A percentile compares a stretch with the other conserved stretches of the same genome.
Conservation (phyloP, 2,113 vertebrate species). For the Bettongia penicillata region DNA sequence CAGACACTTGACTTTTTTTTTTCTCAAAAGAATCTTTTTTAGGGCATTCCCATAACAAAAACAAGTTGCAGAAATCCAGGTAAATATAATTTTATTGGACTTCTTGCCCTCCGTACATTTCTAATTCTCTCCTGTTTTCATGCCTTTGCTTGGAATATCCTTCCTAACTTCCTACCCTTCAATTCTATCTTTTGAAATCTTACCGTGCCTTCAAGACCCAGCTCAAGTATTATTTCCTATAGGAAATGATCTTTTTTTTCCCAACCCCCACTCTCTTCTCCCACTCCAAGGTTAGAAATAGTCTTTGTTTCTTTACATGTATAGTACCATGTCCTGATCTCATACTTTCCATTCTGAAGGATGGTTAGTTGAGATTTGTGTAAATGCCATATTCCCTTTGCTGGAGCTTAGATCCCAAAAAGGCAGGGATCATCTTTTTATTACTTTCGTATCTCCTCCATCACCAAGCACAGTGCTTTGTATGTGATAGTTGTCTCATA, state of each 20-base stretch:
- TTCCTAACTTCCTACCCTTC: background rate
- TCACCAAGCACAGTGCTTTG: background rate
- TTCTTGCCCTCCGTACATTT: background rate
- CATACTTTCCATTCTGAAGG: background rate
- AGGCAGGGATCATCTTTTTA: background rate
- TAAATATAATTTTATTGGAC: constrained; percentile 31
- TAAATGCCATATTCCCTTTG: background rate
- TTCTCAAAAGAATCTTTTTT: background rate
- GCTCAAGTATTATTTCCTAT: background rate
- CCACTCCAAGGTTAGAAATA: background rate
- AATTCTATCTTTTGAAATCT: background rate
- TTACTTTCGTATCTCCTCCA: background rate
- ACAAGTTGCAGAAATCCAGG: constrained; percentile 63
- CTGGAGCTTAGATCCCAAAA: background rate
- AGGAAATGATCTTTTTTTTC: background rate
- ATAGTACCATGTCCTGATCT: background rate
- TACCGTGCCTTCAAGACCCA: background rate
- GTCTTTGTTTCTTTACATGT: background rate
- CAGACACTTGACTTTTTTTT: constrained; percentile 18
- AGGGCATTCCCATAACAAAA: constrained; percentile 65
- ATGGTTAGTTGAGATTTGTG: background rate
- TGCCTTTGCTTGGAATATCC: background rate
- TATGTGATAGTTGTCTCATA: background rate
- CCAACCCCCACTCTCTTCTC: background rate
- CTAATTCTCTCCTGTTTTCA: background rate